Evolutionary conservation across 1,140 invertebrate genomes (phyloP).

Genomic region (Eriocheir sinensis): DNA sequence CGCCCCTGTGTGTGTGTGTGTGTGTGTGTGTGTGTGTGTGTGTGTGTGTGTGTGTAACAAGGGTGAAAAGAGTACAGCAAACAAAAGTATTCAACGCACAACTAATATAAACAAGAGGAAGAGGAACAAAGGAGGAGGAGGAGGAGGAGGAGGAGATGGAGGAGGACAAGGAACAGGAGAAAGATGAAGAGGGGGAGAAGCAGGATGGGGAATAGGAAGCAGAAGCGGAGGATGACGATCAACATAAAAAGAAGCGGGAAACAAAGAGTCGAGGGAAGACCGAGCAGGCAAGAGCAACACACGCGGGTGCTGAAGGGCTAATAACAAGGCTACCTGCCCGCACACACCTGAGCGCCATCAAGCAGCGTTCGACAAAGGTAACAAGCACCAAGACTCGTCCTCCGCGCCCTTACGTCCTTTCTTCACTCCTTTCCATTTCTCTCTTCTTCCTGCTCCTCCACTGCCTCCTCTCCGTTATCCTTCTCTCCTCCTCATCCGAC

Average conservation of each 20-base stretch:
- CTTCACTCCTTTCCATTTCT: background rate
- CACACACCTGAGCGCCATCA: too few species aligned
- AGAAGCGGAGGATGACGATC: background rate
- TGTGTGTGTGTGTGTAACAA: conserved; percentile 50
- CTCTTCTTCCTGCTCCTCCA: background rate
- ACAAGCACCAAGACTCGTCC: too few species aligned
- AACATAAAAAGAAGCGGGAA: too few species aligned
- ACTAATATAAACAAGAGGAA: background rate
- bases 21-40: conserved; percentile 53
- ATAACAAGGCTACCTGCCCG: too few species aligned
- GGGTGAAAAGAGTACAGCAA: background rate
- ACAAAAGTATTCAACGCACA: background rate
- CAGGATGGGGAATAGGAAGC: background rate
- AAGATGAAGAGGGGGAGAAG: background rate
- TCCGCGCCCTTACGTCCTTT: background rate
- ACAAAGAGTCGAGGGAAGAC: too few species aligned
- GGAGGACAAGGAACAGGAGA: background rate
- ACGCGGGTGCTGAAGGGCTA: too few species aligned
- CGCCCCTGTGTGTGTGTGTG: background rate
- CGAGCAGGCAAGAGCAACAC: too few species aligned
- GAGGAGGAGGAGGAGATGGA: background rate
- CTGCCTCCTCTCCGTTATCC: background rate
- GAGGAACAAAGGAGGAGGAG: background rate
- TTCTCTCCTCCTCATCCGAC: background rate
- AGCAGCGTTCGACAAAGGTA: too few species aligned